Percentiles rank a stretch among this genome's conserved stretches.
Evolutionary conservation across 2,797 vertebrate species (phyloP).

Genomic region (Erethizon dorsatum): DNA sequence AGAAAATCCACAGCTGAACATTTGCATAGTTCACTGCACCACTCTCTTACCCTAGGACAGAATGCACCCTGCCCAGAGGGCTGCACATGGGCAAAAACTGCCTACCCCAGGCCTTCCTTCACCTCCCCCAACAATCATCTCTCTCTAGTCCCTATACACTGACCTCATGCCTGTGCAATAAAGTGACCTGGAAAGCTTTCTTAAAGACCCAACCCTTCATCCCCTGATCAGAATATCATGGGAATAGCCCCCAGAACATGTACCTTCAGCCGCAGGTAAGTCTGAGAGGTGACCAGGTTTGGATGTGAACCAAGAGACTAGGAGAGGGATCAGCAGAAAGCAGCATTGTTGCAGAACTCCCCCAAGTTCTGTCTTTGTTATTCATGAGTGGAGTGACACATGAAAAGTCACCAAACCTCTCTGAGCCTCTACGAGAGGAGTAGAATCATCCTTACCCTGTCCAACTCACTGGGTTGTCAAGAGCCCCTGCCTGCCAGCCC

Average conservation of each 20-base stretch:
- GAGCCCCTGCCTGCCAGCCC: not conserved
- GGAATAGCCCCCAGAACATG: not conserved
- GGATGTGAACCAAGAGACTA: not conserved
- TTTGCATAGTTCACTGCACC: no score
- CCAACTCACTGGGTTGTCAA: not conserved
- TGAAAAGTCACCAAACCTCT: not conserved
- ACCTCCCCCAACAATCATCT: not conserved
- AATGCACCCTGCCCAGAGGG: not conserved
- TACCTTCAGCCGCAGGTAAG: not conserved
- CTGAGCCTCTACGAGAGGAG: not conserved
- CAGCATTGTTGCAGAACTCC: not conserved
- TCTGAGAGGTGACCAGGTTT: not conserved
- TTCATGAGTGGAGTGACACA: not conserved
- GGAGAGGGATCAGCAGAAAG: not conserved
- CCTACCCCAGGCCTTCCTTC: not conserved
- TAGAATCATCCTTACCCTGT: not conserved
- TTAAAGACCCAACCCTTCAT: not conserved
- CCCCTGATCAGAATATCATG: not conserved
- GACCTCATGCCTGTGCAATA: not conserved
- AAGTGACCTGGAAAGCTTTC: not conserved
- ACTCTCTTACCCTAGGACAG: not conserved
- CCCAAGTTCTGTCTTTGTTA: not conserved
- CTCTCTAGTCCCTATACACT: not conserved
- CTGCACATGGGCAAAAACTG: not conserved
- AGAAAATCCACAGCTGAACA: not conserved